These are phyloP conservation scores for Blastomussa wellsi DNA, from an alignment of 92 coral and sea anemone genomes.

Conservation along the genomic window DNA sequence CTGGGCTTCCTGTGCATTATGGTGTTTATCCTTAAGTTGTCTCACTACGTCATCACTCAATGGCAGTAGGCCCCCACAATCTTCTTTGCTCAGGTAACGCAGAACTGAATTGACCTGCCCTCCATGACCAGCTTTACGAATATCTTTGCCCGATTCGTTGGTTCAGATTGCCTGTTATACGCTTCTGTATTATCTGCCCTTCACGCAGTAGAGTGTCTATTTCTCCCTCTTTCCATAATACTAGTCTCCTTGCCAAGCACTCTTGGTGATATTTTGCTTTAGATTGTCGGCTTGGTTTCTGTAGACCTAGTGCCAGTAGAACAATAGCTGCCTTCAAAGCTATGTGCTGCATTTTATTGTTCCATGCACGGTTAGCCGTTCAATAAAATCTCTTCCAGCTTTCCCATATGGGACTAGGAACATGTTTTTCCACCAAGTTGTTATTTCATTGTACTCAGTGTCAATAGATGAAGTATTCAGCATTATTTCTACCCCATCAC, in stretches of 20 bases:
- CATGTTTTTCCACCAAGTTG: too few species aligned
- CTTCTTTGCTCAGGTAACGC: conserved; percentile 52
- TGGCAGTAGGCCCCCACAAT: conserved; percentile 50
- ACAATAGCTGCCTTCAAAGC: conserved; percentile 7
- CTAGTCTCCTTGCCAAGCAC: conserved; percentile 1
- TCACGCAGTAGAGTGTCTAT: conserved; percentile 58
- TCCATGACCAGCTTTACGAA: conserved; percentile 64
- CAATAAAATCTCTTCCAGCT: too few species aligned
- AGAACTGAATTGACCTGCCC: conserved; percentile 61
- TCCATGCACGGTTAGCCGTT: too few species aligned
- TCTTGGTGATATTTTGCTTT: conserved; percentile 1
- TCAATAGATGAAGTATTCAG: too few species aligned
- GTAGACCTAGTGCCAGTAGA: conserved; percentile 12
- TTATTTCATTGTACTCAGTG: too few species aligned
- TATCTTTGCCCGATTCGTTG: conserved; percentile 59
- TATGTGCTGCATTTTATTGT: conserved; percentile 11
- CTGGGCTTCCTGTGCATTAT: conserved; percentile 53
- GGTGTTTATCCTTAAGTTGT: conserved; percentile 65
- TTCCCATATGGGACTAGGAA: too few species aligned
- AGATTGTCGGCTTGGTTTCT: neutral
- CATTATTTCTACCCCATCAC: too few species aligned
- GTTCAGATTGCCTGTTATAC: conserved; percentile 33
- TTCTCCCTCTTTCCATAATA: conserved; percentile 19
- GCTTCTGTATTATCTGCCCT: conserved; percentile 59
- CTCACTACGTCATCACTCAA: conserved; percentile 58